Evolutionary conservation across 1,140 invertebrate genomes (phyloP).

Genomic region (Tribolium madens): DNA sequence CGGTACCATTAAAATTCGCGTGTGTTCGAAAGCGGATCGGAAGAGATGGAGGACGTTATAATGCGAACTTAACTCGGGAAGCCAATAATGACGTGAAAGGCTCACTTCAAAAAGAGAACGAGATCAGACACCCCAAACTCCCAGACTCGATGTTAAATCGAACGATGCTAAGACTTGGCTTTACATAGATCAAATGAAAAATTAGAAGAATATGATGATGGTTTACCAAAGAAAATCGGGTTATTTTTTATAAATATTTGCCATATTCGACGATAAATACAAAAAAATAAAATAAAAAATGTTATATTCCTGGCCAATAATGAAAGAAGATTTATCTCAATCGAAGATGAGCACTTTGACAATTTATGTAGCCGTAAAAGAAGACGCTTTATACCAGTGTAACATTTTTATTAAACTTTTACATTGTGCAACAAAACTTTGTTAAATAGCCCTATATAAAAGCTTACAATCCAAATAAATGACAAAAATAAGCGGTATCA

Average conservation of each 20-base stretch:
- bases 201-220: conserved; percentile 11
- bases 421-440: neutral
- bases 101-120: conserved; percentile 41
- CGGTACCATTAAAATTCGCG: conserved; percentile 42
- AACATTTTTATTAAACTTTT: neutral
- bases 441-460: neutral
- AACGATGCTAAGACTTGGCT: conserved; percentile 8
- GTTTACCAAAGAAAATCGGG: neutral
- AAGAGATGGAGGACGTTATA: conserved; percentile 26
- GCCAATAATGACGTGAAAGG: conserved; percentile 39
- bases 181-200: conserved; percentile 12
- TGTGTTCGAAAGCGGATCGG: conserved; percentile 21
- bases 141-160: conserved; percentile 14
- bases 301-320: neutral
- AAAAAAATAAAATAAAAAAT: neutral
- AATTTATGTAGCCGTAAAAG: neutral
- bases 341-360: neutral
- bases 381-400: neutral
- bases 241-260: conserved; percentile 7
- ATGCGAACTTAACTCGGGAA: conserved; percentile 44
- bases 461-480: neutral
- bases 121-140: conserved; percentile 20
- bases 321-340: neutral
- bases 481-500: neutral
- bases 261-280: neutral